Base-by-base conservation (phyloP, 2,888 invertebrate genomes). In the Tenthredo scrophulariae region DNA sequence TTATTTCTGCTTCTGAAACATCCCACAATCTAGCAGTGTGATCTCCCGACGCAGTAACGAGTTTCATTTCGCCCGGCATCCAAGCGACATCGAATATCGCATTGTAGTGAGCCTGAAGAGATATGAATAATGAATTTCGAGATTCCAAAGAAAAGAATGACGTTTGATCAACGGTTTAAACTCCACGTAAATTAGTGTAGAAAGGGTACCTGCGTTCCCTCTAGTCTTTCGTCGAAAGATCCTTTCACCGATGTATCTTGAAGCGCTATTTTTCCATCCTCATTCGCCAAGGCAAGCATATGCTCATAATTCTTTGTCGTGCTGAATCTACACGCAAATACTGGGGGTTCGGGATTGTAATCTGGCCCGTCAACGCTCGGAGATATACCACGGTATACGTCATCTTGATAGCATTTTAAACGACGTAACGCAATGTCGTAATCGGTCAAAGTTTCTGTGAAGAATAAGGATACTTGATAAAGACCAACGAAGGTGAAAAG, bases 81-180 rank as follows among this genome's bases (percentile, higher is more conserved):
- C 98, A 98, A 0, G 97, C 96, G 84, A 98, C 92, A 92, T 98
- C 98, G 92, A 98, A 98, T 50, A 98, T 96, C 0, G 98, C 98
- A 94, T 98, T 98, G 89, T 95, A 95, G 93, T 98, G 98, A 86
- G 94, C 95, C 89, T 94, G 90, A 87, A 86, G 91, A 86, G 50
- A 87, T 86, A 77, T 18, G 18, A 74, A 22, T 43, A n/a, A n/a
- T 77, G 88, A 77, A 87, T 88, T 75, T 87, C 10, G 80, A 80
- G 74, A 70, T 72, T 40, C 18, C 6, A 1, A 74, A 26, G 18
- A n/a, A 43, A 15, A 22, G 46, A 67, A 37, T 50, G 1, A 50
- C 3, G 7, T 62, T 18, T 22, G 3, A 10, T 18, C 5, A 4
- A 50, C n/a, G 40, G 72, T 26, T 26, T 37, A 54, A 37, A 26